Base-by-base conservation (phyloP, 2,797 vertebrate species). In the Xenops minutus region DNA sequence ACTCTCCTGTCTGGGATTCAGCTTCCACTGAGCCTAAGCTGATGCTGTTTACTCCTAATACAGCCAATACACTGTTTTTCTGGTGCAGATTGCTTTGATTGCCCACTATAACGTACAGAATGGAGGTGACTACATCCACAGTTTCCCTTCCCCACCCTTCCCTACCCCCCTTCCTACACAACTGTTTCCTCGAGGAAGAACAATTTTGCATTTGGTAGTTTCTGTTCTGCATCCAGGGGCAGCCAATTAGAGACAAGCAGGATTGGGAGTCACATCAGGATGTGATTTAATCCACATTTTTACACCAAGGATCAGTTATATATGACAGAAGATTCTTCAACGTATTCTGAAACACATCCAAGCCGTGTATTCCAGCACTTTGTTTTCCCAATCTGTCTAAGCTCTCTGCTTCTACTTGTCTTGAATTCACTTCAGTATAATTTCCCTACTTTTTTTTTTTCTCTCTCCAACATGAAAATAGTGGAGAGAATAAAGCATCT, bases 91-190 rank as follows among this genome's bases (percentile, higher is more conserved):
- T 43, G 23, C 10, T 46, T 58, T 29, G 24, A 29, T n/a, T 68
- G 7, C 7, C n/a, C 15, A 7, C 21, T 59, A 4, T 19, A 73
- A 54, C 1, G 14, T 44, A 18, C 8, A 62, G 69, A 21, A 75
- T 3, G 48, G 37, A 49, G 2, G 1, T 36, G 6, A 55, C 4
- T 44, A 75, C 76, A 59, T n/a, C 14, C 12, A 32, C 21, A 75
- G 20, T 16, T 41, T 64, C 18, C 9, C 19, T 69, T 71, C 3
- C 5, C 3, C 1, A 1, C 2, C 2, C 4, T 36, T 12, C 2
- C 1, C 14, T 41, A n/a, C 14, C 29, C 10, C 13, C 2, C 27
- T 41, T 41, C 59, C 27, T 29, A 43, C 5, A 48, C 19, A 69
- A 21, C 12, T 5, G 2, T 55, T 81, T 81, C 29, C 61, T 76